Evolutionary conservation across 2,113 vertebrate species (phyloP), one percentile per base, ranked within the genome.

Genomic region (Oceanites oceanicus): DNA sequence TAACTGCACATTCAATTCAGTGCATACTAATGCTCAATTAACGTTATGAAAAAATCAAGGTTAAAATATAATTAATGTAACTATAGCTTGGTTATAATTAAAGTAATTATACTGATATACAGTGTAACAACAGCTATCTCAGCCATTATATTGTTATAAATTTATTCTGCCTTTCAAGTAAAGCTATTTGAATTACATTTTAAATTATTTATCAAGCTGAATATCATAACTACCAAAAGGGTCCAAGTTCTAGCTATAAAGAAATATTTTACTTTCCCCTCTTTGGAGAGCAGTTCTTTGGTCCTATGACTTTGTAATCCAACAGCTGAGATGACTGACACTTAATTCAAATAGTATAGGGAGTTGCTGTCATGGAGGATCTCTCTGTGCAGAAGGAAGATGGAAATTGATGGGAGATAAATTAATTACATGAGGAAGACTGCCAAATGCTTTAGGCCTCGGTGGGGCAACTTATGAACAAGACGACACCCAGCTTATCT

Each of bases 61-160:
- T 97, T 97, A 96, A 97, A 98, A 97, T 96, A 94, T 94, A 96
- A 98, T 98, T 97, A 97, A 97, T 96, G 90, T 96, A 95, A 95
- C 88, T 89, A 86, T 91, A 95, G 49, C 61, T 96, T 88, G 75
- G 85, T 86, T 96, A 97, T 97, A 97, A 98, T 98, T 97, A 97
- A 96, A 93, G 83, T 93, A 96, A 98, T 97, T 97, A 96, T 87
- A 92, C 79, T 93, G 96, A 97, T 95, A 95, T 88, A 96, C 56
- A 87, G 92, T 78, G 75, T 81, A 95, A 96, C 88, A 97, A 94
- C 89, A 74, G 92, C 88, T 88, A 94, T 92, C 70, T 88, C 84
- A 92, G 67, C 91, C 76, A 91, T 93, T 95, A 93, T 92, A 92
- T 71, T 66, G 62, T 95, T 95, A 90, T 40, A 96, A 96, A 97